These are phyloP conservation scores for Porites lobata DNA, from an alignment of 92 coral and sea anemone species.

Conservation along the genomic window DNA sequence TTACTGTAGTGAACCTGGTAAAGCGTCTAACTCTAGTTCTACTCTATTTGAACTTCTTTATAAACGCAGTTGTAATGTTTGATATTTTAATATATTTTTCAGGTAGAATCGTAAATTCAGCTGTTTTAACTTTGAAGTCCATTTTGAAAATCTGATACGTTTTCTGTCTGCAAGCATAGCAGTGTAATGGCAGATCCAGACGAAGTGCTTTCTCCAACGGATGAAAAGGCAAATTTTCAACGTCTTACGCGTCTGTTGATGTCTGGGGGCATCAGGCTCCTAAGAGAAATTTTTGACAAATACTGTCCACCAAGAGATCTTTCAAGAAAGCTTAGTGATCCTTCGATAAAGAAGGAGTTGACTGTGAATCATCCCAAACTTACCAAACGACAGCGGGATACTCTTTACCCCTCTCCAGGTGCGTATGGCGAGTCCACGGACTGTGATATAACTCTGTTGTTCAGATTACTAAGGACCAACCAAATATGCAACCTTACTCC, in stretches of 20 bases:
- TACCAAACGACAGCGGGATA: neutral
- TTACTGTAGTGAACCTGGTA: too few relatives aligned
- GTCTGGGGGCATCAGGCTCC: neutral
- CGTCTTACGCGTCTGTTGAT: slow-evolving; percentile 1
- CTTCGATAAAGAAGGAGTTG: neutral
- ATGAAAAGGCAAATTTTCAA: slow-evolving; percentile 25
- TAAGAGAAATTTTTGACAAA: neutral
- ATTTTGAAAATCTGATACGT: too few relatives aligned
- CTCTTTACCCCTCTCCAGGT: neutral
- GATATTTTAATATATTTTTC: too few relatives aligned
- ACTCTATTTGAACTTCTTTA: too few relatives aligned
- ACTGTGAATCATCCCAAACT: neutral
- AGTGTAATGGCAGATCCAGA: neutral
- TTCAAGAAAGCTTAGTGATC: neutral
- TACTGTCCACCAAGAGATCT: neutral
- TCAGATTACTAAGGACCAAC: neutral
- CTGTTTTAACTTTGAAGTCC: too few relatives aligned
- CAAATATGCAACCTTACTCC: neutral
- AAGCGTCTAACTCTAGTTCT: too few relatives aligned
- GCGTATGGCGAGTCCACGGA: neutral
- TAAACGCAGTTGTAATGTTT: too few relatives aligned
- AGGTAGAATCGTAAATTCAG: too few relatives aligned
- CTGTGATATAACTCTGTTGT: neutral
- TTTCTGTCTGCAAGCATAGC: too few relatives aligned
- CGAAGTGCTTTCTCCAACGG: neutral